Percentiles rank a stretch among this genome's conserved stretches.
Evolutionary conservation across 2,113 vertebrate species (phyloP).

Genomic region (Pithys albifrons): DNA sequence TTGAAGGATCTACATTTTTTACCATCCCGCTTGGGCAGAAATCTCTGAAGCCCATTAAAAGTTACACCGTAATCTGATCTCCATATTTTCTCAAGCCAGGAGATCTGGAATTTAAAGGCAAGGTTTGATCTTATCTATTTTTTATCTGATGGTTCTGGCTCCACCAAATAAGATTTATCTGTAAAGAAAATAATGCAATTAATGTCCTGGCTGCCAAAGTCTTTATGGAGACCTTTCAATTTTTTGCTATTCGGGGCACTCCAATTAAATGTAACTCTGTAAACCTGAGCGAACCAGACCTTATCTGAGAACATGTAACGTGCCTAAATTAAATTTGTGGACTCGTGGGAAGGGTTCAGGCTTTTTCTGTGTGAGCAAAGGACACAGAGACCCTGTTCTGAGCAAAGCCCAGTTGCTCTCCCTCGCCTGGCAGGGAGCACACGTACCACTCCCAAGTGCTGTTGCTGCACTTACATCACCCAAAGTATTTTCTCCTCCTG

Average conservation of each 20-base stretch:
- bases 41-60: slow-evolving; percentile 37
- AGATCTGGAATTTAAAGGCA: slow-evolving; percentile 77
- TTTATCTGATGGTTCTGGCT: slow-evolving; percentile 78
- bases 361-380: background rate
- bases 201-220: slow-evolving; percentile 30
- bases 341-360: background rate
- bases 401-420: background rate
- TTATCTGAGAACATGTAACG: background rate
- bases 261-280: slow-evolving; percentile 63
- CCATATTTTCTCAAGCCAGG: slow-evolving; percentile 43
- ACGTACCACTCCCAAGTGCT: slow-evolving; percentile 42
- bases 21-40: slow-evolving; percentile 4
- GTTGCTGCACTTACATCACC: slow-evolving; percentile 55
- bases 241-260: background rate
- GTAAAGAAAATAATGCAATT: slow-evolving; percentile 73
- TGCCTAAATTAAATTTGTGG: slow-evolving; percentile 49
- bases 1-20: slow-evolving; percentile 35
- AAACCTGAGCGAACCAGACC: slow-evolving; percentile 34
- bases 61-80: slow-evolving; percentile 47
- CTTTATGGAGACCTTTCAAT: slow-evolving; percentile 45
- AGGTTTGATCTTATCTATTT: slow-evolving; percentile 83
- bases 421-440: slow-evolving; percentile 60
- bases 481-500: slow-evolving; percentile 66
- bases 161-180: slow-evolving; percentile 77
- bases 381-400: slow-evolving; percentile 6